Conservation (phyloP, 2,888 invertebrate genomes). For the Temnothorax rugatulus region DNA sequence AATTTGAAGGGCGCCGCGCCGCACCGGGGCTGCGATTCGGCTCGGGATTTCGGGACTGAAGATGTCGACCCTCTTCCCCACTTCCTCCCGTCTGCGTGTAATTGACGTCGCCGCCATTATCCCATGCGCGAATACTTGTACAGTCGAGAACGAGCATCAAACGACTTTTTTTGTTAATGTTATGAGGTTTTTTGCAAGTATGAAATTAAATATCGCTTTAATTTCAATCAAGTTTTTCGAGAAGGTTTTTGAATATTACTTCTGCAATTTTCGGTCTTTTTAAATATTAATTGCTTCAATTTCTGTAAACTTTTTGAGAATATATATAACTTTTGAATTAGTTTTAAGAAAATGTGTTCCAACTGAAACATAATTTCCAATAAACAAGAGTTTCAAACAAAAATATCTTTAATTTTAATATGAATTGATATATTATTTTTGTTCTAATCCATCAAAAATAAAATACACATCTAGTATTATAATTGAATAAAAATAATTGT, state of each 20-base stretch:
- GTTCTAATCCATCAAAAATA: not conserved
- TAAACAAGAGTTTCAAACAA: not conserved
- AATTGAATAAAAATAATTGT: conserved; percentile 10
- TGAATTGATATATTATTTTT: not conserved
- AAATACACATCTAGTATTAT: not conserved
- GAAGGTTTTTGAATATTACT: not conserved
- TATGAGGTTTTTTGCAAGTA: not conserved
- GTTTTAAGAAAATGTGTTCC: not conserved
- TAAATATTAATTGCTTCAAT: not conserved
- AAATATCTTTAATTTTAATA: not conserved
- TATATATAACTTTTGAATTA: not conserved
- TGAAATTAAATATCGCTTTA: not conserved
- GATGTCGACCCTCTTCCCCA: conserved; percentile 31
- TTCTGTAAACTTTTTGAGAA: not conserved
- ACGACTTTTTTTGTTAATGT: conserved; percentile 6
- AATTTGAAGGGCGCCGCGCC: conserved; percentile 70
- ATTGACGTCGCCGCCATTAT: conserved; percentile 36
- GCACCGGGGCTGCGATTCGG: conserved; percentile 52
- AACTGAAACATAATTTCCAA: not conserved
- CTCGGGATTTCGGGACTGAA: conserved; percentile 36
- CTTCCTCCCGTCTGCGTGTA: conserved; percentile 5
- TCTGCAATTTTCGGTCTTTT: not conserved
- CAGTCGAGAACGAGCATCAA: not conserved
- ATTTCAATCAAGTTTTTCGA: not conserved
- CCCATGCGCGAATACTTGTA: conserved; percentile 14